Base-by-base conservation (phyloP, 2,888 invertebrate genomes). In the Drosophila borealis region DNA sequence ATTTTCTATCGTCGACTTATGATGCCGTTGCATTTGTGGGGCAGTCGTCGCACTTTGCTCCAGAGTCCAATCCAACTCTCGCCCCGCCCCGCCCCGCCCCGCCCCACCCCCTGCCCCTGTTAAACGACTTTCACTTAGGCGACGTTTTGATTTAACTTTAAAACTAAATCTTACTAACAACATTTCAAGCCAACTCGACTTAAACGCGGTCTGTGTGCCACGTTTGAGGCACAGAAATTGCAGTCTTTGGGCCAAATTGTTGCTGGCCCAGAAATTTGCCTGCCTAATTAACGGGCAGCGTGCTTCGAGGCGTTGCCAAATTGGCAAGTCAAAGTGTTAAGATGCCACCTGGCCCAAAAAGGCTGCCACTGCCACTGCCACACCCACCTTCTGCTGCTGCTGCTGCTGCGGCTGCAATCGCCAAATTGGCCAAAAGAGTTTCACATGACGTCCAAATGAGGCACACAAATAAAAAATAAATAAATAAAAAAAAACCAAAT, bases 251-350 rank as follows among this genome's bases (percentile, higher is more conserved):
- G 74, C 74, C 74, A 70, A 25, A 25, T 25, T 41, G 42, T 60
- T 64, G 54, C 50, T 49, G 46, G 74, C 81, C 78, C 42, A 45
- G 54, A 63, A 69, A 69, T 69, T 45, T 45, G 50, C 45, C 29
- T 46, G 79, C 37, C 79, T 81, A 81, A 81, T 81, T 81, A 87
- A 72, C 68, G 19, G 62, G 73, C 55, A 19, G 55, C 49, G 57
- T 39, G 37, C 41, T 62, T 39, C 34, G 37, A 45, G 78, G 59
- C 49, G 65, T 64, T 79, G 74, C 88, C 88, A 87, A 83, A 70
- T 83, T 88, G 82, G 85, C 88, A 79, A 56, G 51, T 54, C 80
- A 70, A 81, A 83, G 85, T 87, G 81, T 73, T 67, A 82, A 80
- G 80, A 83, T 80, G 86, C 83, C 77, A 76, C 78, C 73, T 78